Percentiles rank a stretch among this genome's conserved stretches.
phyloP scores from a whole-genome alignment of 2,113 vertebrate species.

The Ailuropoda melanoleuca region DNA sequence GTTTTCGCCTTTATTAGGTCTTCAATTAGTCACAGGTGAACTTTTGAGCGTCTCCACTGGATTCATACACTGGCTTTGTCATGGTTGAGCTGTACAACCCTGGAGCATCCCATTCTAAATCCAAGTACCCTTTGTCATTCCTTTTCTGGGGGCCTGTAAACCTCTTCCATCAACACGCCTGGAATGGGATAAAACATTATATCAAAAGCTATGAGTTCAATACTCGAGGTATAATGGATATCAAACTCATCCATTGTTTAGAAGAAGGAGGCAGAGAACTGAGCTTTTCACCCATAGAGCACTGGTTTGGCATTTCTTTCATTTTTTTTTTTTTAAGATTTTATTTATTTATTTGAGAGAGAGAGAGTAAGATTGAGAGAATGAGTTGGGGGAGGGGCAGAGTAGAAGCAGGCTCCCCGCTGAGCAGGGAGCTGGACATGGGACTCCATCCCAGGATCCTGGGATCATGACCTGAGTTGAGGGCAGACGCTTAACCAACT shows the following conservation, averaged over 20 bases:
- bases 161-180: slow-evolving; percentile 38
- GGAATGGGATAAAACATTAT: slow-evolving; percentile 25
- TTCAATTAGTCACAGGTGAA: slow-evolving; percentile 83
- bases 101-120: slow-evolving; percentile 46
- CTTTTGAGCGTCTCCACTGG: slow-evolving; percentile 63
- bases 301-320: background rate
- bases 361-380: no score
- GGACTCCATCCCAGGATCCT: no score
- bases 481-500: background rate
- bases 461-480: no score
- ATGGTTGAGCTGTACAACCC: slow-evolving; percentile 35
- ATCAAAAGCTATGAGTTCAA: background rate
- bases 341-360: background rate
- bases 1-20: slow-evolving; percentile 81
- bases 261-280: background rate
- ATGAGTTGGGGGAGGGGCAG: no score
- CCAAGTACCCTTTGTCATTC: slow-evolving; percentile 66
- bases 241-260: background rate
- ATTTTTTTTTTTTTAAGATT: background rate
- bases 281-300: background rate
- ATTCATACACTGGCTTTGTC: slow-evolving; percentile 48
- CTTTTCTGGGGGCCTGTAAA: slow-evolving; percentile 66
- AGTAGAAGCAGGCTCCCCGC: no score
- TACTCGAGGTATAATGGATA: background rate
- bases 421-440: no score